These are phyloP conservation scores for Calameuta filiformis DNA, from an alignment of 2,888 invertebrate genomes.

Conservation along the genomic window DNA sequence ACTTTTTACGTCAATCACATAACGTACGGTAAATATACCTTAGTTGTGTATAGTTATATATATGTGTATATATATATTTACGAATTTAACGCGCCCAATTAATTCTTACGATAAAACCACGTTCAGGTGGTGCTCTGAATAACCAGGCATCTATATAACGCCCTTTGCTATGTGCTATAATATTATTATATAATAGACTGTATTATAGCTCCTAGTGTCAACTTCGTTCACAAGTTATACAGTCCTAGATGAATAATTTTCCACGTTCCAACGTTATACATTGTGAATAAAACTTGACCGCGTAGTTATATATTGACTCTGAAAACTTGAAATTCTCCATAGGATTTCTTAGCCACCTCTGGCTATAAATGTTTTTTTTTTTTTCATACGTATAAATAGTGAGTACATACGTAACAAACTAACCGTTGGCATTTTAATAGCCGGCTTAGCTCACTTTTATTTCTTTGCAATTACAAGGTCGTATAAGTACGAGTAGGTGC, in stretches of 20 bases:
- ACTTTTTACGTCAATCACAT: neutral
- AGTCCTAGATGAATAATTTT: neutral
- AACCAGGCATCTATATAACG: no score
- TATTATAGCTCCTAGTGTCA: neutral
- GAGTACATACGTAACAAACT: conserved; percentile 37
- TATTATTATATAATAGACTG: no score
- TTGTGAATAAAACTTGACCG: neutral
- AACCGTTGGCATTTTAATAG: conserved; percentile 53
- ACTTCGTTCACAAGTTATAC: neutral
- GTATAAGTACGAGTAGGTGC: conserved; percentile 34
- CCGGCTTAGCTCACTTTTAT: conserved; percentile 42
- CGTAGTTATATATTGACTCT: no score
- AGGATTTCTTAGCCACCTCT: neutral
- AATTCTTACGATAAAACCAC: no score
- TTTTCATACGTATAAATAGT: neutral
- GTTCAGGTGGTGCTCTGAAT: no score
- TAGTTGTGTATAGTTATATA: no score
- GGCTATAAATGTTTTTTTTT: neutral
- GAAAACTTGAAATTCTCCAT: neutral
- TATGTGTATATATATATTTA: no score
- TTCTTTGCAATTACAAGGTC: conserved; percentile 48
- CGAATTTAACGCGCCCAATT: conserved; percentile 8
- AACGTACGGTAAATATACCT: neutral
- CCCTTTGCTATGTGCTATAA: no score
- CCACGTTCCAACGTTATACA: neutral